Evolutionary conservation across 2,888 invertebrate genomes (phyloP).

Genomic region (Eustalomyia histrio): DNA sequence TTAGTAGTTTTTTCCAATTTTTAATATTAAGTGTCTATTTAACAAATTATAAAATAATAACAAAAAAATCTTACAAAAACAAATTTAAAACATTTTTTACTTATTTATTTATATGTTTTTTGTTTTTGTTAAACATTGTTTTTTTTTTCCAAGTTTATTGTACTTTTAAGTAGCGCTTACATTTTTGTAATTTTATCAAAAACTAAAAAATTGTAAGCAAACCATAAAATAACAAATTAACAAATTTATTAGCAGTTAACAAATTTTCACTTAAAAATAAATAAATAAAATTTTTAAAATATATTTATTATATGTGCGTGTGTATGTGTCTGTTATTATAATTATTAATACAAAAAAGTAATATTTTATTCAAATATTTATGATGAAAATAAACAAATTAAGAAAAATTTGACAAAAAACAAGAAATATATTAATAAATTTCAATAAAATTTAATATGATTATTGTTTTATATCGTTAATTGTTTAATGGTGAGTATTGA

Average conservation of each 20-base stretch:
- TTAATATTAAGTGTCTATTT: slow-evolving; percentile 54
- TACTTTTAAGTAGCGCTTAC: slow-evolving; percentile 45
- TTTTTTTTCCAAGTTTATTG: not conserved
- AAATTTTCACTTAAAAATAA: slow-evolving; percentile 49
- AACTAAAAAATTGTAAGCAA: slow-evolving; percentile 40
- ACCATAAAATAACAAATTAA: slow-evolving; percentile 35
- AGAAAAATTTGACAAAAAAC: slow-evolving; percentile 67
- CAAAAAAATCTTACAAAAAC: slow-evolving; percentile 14
- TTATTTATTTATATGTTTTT: slow-evolving; percentile 13
- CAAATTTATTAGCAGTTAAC: slow-evolving; percentile 48
- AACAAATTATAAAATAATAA: slow-evolving; percentile 27
- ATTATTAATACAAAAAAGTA: slow-evolving; percentile 37
- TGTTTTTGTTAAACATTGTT: slow-evolving; percentile 1
- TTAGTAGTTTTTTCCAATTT: slow-evolving; percentile 53
- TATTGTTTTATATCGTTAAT: not conserved
- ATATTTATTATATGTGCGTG: slow-evolving; percentile 54
- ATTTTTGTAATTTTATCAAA: slow-evolving; percentile 13
- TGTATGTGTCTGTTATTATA: slow-evolving; percentile 54
- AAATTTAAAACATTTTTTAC: slow-evolving; percentile 24
- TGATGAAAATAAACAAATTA: slow-evolving; percentile 51
- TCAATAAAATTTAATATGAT: slow-evolving; percentile 16
- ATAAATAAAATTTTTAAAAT: slow-evolving; percentile 47
- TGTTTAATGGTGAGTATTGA: not conserved
- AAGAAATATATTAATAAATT: slow-evolving; percentile 54
- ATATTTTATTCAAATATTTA: slow-evolving; percentile 55